phyloP scores from a whole-genome alignment of 2,888 invertebrate genomes.

The Eupithecia centaureata region DNA sequence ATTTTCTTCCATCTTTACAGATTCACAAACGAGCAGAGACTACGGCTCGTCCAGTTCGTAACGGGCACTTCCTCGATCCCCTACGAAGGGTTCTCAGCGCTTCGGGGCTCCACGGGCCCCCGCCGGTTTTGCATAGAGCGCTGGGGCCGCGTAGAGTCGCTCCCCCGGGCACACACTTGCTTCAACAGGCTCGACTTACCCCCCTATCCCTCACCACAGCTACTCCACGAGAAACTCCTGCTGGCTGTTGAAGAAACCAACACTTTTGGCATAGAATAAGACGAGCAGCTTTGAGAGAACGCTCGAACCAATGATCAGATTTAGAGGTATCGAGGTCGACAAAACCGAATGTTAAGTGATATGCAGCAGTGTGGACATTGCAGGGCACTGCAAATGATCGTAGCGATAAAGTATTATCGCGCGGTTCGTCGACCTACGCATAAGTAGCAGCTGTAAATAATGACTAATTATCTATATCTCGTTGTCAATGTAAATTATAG shows the following conservation, averaged over 20 bases:
- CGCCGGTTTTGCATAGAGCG: conserved; percentile 98
- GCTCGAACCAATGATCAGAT: not conserved
- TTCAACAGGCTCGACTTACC: conserved; percentile 98
- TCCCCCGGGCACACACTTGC: conserved; percentile 98
- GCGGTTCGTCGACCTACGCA: conserved; percentile 45
- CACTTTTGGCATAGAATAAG: conserved; percentile 97
- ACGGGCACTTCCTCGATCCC: conserved; percentile 99
- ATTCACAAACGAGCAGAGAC: conserved; percentile 96
- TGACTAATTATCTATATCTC: conserved; percentile 50
- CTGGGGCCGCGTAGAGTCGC: conserved; percentile 97
- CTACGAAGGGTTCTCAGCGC: conserved; percentile 97
- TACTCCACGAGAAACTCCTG: conserved; percentile 95
- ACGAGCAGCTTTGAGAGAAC: not conserved
- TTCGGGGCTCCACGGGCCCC: conserved; percentile 97
- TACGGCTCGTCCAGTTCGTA: conserved; percentile 97
- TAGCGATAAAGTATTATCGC: conserved; percentile 42
- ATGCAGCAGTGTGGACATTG: conserved; percentile 19
- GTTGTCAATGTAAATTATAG: conserved; percentile 72
- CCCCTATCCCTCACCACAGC: conserved; percentile 96
- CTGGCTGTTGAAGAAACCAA: conserved; percentile 98
- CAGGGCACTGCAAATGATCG: conserved; percentile 34
- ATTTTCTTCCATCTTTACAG: conserved; percentile 61
- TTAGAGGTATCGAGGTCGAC: conserved; percentile 9
- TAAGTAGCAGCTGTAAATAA: conserved; percentile 59
- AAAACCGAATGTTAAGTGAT: conserved; percentile 18